Base-by-base conservation (phyloP, 2,797 vertebrate genomes). In the Pterois miles region DNA sequence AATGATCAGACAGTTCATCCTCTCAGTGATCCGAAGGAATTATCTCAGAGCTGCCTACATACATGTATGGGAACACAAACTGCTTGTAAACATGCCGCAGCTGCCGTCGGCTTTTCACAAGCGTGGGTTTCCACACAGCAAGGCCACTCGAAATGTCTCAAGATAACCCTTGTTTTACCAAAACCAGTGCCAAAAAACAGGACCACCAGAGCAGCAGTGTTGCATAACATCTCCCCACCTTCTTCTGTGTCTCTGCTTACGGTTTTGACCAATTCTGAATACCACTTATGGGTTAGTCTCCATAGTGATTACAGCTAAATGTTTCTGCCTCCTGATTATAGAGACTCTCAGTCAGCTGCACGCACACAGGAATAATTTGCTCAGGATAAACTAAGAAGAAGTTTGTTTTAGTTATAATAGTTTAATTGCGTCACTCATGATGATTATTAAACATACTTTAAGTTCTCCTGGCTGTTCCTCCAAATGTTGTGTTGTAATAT, bases 201-300 rank as follows among this genome's bases (percentile, higher is more conserved):
- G 86, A 78, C 74, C 81, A 74, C 84, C 75, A 78, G 74, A 79
- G 65, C 16, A n/a, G 76, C 57, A 9, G 52, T 36, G 82, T 92
- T 91, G 38, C 80, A 36, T 91, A 90, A 92, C 59, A 0, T 40
- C 64, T 63, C 78, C 58, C 72, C 38, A 22, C 73, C 50, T 50
- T 22, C 33, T 65, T 20, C 34, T 58, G 48, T 33, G 14, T 25
- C 38, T 80, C 59, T 79, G 57, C 53, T 60, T 34, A 58, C 54
- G 46, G 34, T 52, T 73, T 10, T 63, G n/a, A 34, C 69, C 54
- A 62, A 77, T 54, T 34, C 22, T 52, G 69, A 80, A 63, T 59
- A 70, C 62, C 50, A 29, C 58, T 78, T 79, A 56, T 56, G 68
- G 77, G 80, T 79, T 64, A 22, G 68, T 72, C 81, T 71, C 78